Evolutionary conservation across 2,113 vertebrate genomes (phyloP), one percentile per base, ranked within the genome.

Genomic region (Aptenodytes forsteri): DNA sequence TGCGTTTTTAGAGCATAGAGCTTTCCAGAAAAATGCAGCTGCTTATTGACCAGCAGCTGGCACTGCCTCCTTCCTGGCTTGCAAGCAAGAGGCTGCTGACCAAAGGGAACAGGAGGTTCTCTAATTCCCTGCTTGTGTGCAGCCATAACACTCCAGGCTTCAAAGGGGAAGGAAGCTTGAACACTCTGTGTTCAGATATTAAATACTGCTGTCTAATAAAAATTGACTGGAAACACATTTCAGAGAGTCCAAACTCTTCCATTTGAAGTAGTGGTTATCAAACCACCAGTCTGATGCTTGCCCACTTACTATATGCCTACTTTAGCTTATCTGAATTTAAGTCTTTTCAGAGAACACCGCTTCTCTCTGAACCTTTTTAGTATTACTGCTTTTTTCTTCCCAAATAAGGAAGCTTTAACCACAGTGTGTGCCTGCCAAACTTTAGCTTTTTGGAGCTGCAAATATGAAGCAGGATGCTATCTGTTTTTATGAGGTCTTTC

Each of bases 321-420:
- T 95, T 93, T 36, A 88, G 32, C 47, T 94, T 94, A 91, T 93
- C 88, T 85, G 76, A 77, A 52, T 56, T 58, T 70, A 65, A 95
- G 61, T 71, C 36, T 93, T 91, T 55, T 64, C 52, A 69, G 62
- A 66, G 58, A 52, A 46, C 2, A 9, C 87, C 92, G 71, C 21
- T 91, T 76, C 40, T 93, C n/a, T 71, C 47, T 92, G 54, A 79
- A n/a, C 66, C 75, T 93, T 94, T 87, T 96, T 59, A 54, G 82
- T 80, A 67, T 89, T 95, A 85, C 58, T 97, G 30, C n/a, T 88
- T 93, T 93, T 90, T 94, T 89, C 50, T 97, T 93, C 95, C 98
- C 97, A 98, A 97, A 98, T 97, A 98, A 96, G 98, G 96, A 97
- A 93, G 40, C 65, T 96, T 87, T 73, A 92, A 95, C 66, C 52